Evolutionary conservation across 2,888 invertebrate genomes (phyloP).

Genomic region (Dryocosmus kuriphilus): DNA sequence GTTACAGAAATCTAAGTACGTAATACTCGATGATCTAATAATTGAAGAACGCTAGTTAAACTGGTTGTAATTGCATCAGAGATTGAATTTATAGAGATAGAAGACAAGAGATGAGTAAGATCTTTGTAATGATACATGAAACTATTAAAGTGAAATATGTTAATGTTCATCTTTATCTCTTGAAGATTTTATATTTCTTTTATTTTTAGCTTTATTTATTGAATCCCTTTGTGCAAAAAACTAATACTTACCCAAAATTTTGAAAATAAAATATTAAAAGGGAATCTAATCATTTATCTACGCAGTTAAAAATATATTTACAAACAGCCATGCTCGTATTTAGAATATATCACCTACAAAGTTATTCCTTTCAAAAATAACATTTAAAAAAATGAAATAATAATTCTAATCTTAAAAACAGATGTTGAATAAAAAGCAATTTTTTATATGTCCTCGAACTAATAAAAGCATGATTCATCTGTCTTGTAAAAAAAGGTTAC

Average conservation of each 20-base stretch:
- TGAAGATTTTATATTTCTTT: too few relatives aligned
- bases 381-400: conserved; percentile 12
- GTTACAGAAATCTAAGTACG: background rate
- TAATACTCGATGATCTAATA: conserved; percentile 10
- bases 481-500: conserved; percentile 15
- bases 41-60: conserved; percentile 26
- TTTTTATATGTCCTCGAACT: conserved; percentile 15
- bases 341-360: background rate
- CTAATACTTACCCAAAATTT: too few relatives aligned
- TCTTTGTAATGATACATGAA: conserved; percentile 21
- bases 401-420: background rate
- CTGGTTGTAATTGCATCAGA: conserved; percentile 33
- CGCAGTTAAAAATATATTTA: too few relatives aligned
- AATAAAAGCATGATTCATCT: conserved; percentile 23
- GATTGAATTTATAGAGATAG: conserved; percentile 29
- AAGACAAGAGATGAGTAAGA: conserved; percentile 18
- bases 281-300: too few relatives aligned
- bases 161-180: background rate
- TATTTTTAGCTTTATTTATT: too few relatives aligned
- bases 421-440: conserved; percentile 14
- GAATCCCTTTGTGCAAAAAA: too few relatives aligned
- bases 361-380: conserved; percentile 6
- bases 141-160: conserved; percentile 5
- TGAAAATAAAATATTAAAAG: too few relatives aligned
- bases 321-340: conserved; percentile 7